Evolutionary conservation across 2,113 vertebrate species (phyloP).

Genomic region (Xerus inauris): DNA sequence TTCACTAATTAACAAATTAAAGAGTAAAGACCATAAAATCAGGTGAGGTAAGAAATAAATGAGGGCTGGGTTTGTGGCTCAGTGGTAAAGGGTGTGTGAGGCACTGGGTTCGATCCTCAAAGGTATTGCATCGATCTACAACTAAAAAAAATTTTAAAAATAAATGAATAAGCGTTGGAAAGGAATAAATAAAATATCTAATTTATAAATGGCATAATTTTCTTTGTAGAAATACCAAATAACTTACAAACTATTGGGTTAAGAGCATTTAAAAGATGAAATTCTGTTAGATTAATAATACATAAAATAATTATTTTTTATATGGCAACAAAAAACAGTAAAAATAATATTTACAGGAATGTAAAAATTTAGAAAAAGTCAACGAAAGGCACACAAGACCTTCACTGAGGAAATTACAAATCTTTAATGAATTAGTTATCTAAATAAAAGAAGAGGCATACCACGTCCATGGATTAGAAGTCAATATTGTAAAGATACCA

Average conservation of each 20-base stretch:
- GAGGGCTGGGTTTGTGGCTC: too few species aligned
- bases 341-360: not conserved
- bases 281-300: not conserved
- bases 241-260: not conserved
- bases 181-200: not conserved
- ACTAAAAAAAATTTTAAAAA: too few species aligned
- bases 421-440: not conserved
- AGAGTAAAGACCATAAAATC: not conserved
- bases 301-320: not conserved
- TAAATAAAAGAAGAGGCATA: not conserved
- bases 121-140: too few species aligned
- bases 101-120: too few species aligned
- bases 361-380: conserved; percentile 5
- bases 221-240: not conserved
- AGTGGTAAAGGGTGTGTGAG: too few species aligned
- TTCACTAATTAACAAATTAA: not conserved
- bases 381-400: not conserved
- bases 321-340: not conserved
- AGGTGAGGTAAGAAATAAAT: not conserved
- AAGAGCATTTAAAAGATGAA: not conserved
- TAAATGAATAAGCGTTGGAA: not conserved
- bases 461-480: not conserved
- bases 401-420: not conserved
- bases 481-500: not conserved
- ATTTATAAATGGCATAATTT: not conserved